Percentiles rank a stretch among this genome's conserved stretches.
These are phyloP conservation scores for Peromyscus nudipes DNA, from an alignment of 2,797 vertebrate genomes.

Conservation along the genomic window DNA sequence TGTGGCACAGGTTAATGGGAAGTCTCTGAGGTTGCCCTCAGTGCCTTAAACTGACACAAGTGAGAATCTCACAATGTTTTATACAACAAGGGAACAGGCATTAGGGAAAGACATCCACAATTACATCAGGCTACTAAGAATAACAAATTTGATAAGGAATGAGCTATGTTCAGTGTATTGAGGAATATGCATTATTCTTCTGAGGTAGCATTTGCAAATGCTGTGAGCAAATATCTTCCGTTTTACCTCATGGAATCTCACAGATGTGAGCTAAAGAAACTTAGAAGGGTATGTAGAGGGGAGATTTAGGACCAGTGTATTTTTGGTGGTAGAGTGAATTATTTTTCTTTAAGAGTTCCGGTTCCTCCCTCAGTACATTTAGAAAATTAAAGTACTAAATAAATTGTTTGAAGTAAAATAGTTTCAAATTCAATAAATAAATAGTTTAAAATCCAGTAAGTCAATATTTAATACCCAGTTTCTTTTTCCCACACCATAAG, in stretches of 20 bases:
- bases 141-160: not conserved
- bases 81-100: not conserved
- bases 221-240: not conserved
- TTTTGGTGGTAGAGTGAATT: not conserved
- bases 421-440: not conserved
- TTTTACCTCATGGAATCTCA: not conserved
- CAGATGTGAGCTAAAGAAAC: not conserved
- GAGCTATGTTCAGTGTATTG: not conserved
- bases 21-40: not conserved
- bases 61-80: not conserved
- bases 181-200: not conserved
- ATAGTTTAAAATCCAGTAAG: not conserved
- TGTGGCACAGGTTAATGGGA: not conserved
- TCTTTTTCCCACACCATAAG: not conserved
- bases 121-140: not conserved
- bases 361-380: not conserved
- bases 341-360: not conserved
- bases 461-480: not conserved
- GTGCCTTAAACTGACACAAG: no score
- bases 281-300: not conserved
- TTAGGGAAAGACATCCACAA: not conserved
- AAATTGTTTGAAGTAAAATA: not conserved
- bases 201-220: not conserved
- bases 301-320: not conserved
- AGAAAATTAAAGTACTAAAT: not conserved